Conservation (phyloP, 2,888 invertebrate species). For the Polyommatus icarus region DNA sequence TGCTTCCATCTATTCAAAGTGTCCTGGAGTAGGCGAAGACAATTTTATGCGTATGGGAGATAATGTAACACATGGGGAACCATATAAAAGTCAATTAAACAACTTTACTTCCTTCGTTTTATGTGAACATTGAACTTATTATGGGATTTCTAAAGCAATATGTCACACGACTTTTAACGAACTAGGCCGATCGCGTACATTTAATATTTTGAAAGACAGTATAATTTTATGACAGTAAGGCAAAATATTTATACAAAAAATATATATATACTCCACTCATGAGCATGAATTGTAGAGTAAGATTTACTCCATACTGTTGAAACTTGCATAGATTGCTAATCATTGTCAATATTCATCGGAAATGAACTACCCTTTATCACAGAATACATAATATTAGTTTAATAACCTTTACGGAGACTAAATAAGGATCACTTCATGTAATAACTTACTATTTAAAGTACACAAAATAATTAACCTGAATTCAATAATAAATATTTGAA, state of each 20-base stretch:
- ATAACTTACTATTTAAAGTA: not conserved
- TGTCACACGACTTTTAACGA: not conserved
- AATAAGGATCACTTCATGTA: not conserved
- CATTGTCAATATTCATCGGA: no score
- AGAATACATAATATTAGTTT: no score
- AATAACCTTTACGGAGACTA: no score
- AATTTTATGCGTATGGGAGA: constrained; percentile 21
- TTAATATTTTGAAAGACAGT: not conserved
- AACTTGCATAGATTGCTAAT: no score
- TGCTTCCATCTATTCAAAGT: constrained; percentile 71
- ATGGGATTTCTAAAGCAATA: not conserved
- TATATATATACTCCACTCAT: not conserved
- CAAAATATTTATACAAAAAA: not conserved
- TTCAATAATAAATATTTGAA: not conserved
- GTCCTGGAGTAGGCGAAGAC: constrained; percentile 60
- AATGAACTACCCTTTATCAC: no score
- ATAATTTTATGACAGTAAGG: not conserved
- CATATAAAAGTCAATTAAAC: constrained; percentile 29
- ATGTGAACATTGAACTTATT: constrained; percentile 19
- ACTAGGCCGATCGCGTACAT: not conserved
- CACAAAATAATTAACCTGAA: not conserved
- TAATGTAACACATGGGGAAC: constrained; percentile 29
- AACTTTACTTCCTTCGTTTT: not conserved
- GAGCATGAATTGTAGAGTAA: no score
- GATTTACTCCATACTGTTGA: no score